A percentile compares a stretch with the other conserved stretches of the same genome.
Conservation (phyloP, 2,113 vertebrate genomes). For the Macroglossus sobrinus region DNA sequence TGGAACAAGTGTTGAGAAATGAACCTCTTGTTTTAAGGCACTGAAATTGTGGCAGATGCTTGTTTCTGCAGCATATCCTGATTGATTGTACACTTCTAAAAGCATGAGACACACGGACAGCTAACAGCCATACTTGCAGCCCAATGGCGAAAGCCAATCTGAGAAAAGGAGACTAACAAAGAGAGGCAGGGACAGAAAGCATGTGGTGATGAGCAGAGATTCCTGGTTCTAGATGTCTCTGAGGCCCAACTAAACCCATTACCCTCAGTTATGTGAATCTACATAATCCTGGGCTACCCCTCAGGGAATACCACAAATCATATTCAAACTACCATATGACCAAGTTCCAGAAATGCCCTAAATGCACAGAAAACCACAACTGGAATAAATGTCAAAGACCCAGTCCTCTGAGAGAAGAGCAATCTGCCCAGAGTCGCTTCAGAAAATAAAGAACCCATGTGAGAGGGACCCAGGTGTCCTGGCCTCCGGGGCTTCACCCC, state of each 20-base stretch:
- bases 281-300: background rate
- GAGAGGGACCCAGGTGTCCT: too few species aligned
- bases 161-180: background rate
- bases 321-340: background rate
- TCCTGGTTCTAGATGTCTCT: background rate
- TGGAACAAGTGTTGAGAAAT: background rate
- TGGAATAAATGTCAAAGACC: background rate
- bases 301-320: background rate
- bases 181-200: background rate
- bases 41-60: background rate
- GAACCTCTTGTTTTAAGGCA: background rate
- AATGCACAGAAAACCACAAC: background rate
- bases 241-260: background rate
- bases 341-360: background rate
- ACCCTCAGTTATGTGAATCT: background rate
- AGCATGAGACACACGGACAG: background rate
- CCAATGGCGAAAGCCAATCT: background rate
- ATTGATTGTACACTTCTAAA: background rate
- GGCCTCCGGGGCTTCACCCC: accelerated
- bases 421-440: background rate
- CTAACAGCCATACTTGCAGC: background rate
- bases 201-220: too few species aligned
- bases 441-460: background rate
- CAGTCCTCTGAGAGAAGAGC: background rate
- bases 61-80: background rate